These are phyloP conservation scores for Oryzias curvinotus DNA, from an alignment of 2,113 vertebrate genomes.

Conservation along the genomic window DNA sequence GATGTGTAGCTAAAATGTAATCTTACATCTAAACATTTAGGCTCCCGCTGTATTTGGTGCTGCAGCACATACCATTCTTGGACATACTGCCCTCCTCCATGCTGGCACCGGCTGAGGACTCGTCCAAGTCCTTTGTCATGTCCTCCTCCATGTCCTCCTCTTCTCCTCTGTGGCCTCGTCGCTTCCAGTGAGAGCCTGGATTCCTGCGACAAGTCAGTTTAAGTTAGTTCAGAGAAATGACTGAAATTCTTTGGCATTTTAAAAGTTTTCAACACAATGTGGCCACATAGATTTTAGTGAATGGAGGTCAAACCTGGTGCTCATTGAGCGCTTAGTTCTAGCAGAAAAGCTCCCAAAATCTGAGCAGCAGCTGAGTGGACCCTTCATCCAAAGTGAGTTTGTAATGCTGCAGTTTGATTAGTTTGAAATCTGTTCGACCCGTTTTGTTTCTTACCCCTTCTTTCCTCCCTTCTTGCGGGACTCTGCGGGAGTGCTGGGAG, in stretches of 20 bases:
- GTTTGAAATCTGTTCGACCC: neutral
- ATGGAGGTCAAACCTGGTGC: too few species aligned
- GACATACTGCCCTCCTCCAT: conserved; percentile 93
- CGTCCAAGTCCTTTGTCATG: conserved; percentile 94
- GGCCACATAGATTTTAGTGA: too few species aligned
- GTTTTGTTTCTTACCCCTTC: conserved; percentile 84
- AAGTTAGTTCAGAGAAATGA: neutral
- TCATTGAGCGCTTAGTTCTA: too few species aligned
- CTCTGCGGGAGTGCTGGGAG: conserved; percentile 87
- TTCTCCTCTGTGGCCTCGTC: conserved; percentile 87
- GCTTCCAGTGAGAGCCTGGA: conserved; percentile 86
- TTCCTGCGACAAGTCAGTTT: conserved; percentile 75
- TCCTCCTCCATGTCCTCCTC: conserved; percentile 97
- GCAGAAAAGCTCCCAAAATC: too few species aligned
- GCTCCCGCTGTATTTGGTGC: neutral
- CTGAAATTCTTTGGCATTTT: too few species aligned
- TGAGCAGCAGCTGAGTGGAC: too few species aligned
- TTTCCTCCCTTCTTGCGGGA: conserved; percentile 94
- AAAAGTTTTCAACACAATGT: too few species aligned
- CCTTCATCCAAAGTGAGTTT: too few species aligned
- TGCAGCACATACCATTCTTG: conserved; percentile 83
- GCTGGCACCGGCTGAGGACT: conserved; percentile 93
- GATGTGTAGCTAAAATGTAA: too few species aligned
- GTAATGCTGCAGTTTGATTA: too few species aligned
- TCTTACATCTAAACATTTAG: neutral